phyloP scores from a whole-genome alignment of 2,888 invertebrate species.

The Sarcophaga carnaria region DNA sequence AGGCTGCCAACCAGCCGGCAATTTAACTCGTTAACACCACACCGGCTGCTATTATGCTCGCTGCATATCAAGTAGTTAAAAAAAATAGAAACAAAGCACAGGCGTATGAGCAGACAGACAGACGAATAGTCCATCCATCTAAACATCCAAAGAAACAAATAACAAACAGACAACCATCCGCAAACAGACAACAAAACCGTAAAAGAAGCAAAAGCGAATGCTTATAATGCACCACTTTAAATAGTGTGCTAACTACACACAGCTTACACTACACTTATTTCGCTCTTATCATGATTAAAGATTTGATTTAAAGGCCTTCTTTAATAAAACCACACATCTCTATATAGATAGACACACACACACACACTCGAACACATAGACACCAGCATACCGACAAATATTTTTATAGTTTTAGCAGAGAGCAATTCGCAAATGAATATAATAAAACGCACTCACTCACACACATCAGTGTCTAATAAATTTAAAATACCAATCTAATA shows the following conservation, averaged over 20 bases:
- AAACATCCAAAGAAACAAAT: background rate
- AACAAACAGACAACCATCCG: background rate
- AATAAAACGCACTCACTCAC: constrained; percentile 51
- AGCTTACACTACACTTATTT: constrained; percentile 52
- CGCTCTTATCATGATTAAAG: constrained; percentile 63
- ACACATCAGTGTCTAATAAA: constrained; percentile 36
- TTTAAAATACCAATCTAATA: constrained; percentile 40
- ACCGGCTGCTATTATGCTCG: constrained; percentile 37
- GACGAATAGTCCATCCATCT: constrained; percentile 20
- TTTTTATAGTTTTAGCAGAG: background rate
- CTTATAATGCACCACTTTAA: constrained; percentile 62
- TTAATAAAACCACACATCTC: background rate
- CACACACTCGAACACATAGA: too few species aligned
- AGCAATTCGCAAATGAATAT: background rate
- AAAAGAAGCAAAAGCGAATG: constrained; percentile 29
- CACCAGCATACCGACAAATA: background rate
- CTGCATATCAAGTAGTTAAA: constrained; percentile 59
- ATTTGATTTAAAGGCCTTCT: constrained; percentile 67
- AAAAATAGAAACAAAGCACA: background rate
- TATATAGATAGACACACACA: constrained; percentile 3
- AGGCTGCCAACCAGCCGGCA: constrained; percentile 40
- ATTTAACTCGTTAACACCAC: constrained; percentile 55
- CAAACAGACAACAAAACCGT: background rate
- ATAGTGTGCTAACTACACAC: constrained; percentile 54
- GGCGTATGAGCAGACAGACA: constrained; percentile 1